Percentiles rank a stretch among this genome's conserved stretches.
phyloP scores from a whole-genome alignment of 1,140 invertebrate genomes.

The Berghia stephanieae region DNA sequence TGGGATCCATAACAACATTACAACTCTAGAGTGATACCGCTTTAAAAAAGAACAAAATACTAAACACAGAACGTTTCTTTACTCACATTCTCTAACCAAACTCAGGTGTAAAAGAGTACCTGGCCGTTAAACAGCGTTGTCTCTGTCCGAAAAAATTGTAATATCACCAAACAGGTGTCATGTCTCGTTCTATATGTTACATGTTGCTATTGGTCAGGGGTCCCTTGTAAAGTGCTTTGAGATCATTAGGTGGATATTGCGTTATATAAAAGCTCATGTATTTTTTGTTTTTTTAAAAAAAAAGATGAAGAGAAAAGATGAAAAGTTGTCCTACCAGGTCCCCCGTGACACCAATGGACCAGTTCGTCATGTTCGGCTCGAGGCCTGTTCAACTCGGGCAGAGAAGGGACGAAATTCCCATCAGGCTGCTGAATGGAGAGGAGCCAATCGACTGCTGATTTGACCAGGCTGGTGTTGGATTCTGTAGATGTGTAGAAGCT shows the following conservation, averaged over 20 bases:
- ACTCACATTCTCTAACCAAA: neutral
- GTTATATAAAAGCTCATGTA: no score
- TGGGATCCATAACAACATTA: neutral
- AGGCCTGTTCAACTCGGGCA: constrained; percentile 74
- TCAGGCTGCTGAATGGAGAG: constrained; percentile 73
- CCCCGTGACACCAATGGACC: constrained; percentile 90
- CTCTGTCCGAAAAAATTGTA: no score
- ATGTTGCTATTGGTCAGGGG: no score
- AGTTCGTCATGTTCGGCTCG: constrained; percentile 72
- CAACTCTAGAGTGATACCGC: neutral
- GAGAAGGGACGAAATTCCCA: constrained; percentile 82
- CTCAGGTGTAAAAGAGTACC: no score
- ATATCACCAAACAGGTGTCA: no score
- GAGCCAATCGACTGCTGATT: constrained; percentile 73
- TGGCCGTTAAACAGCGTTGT: no score
- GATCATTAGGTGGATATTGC: no score
- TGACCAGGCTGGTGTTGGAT: constrained; percentile 70
- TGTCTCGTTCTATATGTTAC: no score
- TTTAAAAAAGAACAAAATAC: neutral
- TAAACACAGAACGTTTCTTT: neutral
- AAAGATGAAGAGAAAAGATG: neutral
- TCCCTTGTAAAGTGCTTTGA: no score
- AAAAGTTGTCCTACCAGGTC: constrained; percentile 70
- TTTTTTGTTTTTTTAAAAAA: no score
- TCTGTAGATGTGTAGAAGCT: constrained; percentile 72